These are phyloP conservation scores for Chalcis sispes DNA, from an alignment of 2,888 invertebrate species.

Conservation along the genomic window DNA sequence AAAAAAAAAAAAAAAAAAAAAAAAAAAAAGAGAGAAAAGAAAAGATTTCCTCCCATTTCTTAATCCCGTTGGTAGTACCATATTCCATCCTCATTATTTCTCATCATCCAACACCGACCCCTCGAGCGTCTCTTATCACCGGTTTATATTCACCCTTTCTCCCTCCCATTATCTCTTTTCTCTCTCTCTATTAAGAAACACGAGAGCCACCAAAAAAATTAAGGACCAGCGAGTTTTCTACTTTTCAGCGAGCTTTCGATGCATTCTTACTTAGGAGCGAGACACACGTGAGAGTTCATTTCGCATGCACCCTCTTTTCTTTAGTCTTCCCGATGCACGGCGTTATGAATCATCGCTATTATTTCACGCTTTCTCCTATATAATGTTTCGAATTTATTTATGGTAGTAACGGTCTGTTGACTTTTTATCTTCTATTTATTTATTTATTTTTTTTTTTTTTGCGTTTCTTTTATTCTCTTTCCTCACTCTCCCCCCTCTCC, in stretches of 20 bases:
- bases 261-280: neutral
- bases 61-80: neutral
- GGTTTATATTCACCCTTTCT: neutral
- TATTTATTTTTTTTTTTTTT: too few relatives aligned
- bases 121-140: too few relatives aligned
- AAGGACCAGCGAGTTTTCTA: neutral
- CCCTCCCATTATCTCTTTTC: neutral
- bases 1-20: neutral
- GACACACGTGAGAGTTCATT: constrained; percentile 24
- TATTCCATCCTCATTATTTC: constrained; percentile 17
- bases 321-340: neutral
- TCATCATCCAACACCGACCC: neutral
- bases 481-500: too few relatives aligned
- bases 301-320: constrained; percentile 43
- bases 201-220: too few relatives aligned
- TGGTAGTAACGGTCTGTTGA: too few relatives aligned
- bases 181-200: too few relatives aligned
- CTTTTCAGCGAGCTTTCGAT: neutral
- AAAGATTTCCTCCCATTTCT: neutral
- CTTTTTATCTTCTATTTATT: too few relatives aligned
- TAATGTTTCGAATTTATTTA: neutral
- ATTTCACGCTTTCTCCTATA: constrained; percentile 8
- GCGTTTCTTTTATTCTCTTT: too few relatives aligned
- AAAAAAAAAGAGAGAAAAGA: too few relatives aligned
- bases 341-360: constrained; percentile 49